These are phyloP conservation scores for Nothura maculosa DNA, from an alignment of 2,797 vertebrate species.

Conservation along the genomic window DNA sequence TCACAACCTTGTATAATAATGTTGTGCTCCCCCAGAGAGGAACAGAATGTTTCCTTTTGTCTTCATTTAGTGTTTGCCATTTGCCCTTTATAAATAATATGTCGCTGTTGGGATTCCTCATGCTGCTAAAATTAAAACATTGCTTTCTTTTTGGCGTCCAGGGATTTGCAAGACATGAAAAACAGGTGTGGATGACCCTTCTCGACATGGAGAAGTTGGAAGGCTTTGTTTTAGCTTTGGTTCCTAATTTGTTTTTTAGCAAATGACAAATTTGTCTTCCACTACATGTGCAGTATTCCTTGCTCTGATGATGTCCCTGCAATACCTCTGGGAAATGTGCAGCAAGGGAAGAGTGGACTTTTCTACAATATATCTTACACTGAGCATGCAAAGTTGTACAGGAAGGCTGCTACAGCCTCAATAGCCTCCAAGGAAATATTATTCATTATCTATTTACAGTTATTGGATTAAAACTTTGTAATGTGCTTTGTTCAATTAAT, in stretches of 20 bases:
- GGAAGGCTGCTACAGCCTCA: conserved; percentile 23
- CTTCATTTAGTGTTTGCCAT: conserved; percentile 52
- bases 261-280: conserved; percentile 42
- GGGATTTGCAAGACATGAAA: neutral
- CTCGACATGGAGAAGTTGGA: conserved; percentile 22
- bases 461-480: conserved; percentile 81
- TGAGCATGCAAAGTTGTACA: neutral
- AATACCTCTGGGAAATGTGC: conserved; percentile 8
- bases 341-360: neutral
- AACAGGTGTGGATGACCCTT: conserved; percentile 5
- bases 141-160: conserved; percentile 20
- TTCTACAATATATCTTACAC: conserved; percentile 2
- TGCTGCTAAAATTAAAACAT: conserved; percentile 59
- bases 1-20: conserved; percentile 70
- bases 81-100: conserved; percentile 60
- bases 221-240: conserved; percentile 12
- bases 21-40: conserved; percentile 33
- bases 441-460: conserved; percentile 81
- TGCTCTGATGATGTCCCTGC: neutral
- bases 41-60: conserved; percentile 55
- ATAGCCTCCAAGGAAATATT: conserved; percentile 73
- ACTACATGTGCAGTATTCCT: neutral
- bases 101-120: conserved; percentile 19
- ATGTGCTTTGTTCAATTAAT: conserved; percentile 83
- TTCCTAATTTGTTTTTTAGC: conserved; percentile 47